Evolutionary conservation across 2,113 vertebrate species (phyloP).

Genomic region (Grammomys surdaster): DNA sequence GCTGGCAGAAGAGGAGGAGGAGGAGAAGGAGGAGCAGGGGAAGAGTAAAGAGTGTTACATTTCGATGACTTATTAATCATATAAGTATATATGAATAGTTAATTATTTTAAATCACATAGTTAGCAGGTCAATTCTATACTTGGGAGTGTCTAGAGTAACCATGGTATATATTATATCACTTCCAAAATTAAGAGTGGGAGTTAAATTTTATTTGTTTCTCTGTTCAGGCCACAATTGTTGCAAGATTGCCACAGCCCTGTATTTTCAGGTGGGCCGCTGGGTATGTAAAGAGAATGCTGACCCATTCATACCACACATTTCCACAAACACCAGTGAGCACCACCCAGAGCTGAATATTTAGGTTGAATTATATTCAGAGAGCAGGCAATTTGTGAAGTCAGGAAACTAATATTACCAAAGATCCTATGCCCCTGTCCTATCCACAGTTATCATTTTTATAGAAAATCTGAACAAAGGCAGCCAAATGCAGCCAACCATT

Average conservation of each 20-base stretch:
- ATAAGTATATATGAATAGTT: neutral
- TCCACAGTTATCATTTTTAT: neutral
- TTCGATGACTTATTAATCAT: neutral
- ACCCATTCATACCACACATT: neutral
- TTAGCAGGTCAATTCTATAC: neutral
- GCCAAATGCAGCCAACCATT: neutral
- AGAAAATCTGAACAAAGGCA: neutral
- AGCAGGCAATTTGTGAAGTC: neutral
- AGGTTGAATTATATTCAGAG: neutral
- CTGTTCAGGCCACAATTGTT: neutral
- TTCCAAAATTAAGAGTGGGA: neutral
- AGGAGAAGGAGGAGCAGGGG: neutral
- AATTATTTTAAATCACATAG: neutral
- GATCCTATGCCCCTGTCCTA: neutral
- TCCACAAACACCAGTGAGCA: neutral
- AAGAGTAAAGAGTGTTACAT: neutral
- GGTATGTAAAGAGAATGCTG: neutral
- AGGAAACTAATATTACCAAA: neutral
- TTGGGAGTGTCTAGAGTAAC: neutral
- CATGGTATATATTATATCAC: neutral
- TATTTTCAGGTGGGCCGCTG: neutral
- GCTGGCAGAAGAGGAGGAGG: neutral
- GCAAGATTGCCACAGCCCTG: neutral
- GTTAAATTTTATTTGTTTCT: neutral
- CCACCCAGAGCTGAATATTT: rapidly evolving